Evolutionary conservation across 2,113 vertebrate genomes (phyloP), one percentile per base, ranked within the genome.

Genomic region (Felis chaus): DNA sequence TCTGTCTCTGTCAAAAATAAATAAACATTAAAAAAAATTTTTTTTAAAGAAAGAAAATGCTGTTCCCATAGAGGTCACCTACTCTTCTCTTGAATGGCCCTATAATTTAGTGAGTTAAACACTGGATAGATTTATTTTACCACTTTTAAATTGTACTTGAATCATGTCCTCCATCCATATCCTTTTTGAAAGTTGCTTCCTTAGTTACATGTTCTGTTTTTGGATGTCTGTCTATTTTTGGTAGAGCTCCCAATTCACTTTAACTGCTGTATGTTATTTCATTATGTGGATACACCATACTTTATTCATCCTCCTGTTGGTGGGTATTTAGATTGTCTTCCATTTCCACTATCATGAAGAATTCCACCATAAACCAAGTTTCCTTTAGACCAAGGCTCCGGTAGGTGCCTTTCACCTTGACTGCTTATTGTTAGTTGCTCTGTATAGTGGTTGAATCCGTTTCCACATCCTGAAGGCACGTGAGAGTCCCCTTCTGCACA

Each of bases 131-230:
- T 94, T 71, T 25, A 10, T 76, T 79, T 91, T 33, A 63, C 7
- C 45, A 1, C 27, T 91, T 95, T 92, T 36, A 19, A 76, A 31
- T 41, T 87, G 50, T 7, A 5, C 68, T 16, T 45, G 74, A 61
- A 80, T 33, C 3, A 0, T n/a, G 6, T 21, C 13, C 50, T 88
- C 27, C 29, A 85, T 48, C 21, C 12, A 25, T 31, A 50, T 27
- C 80, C 33, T 45, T 94, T 94, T 55, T 11, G 61, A 55, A 89
- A 61, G 13, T 69, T 48, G 50, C 61, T 91, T 85, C 63, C 85
- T 87, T 61, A 39, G 39, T 45, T 23, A 21, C 15, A 36, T 14
- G 1, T 27, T 89, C 4, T 55, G 41, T 76, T 83, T 83, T 95
- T 19, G 9, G 27, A 19, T 66, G 12, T 78, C 84, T 91, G 29